Evolutionary conservation across 2,113 vertebrate genomes (phyloP), one percentile per base, ranked within the genome.

Genomic region (Cyphomyrus discorhynchus): DNA sequence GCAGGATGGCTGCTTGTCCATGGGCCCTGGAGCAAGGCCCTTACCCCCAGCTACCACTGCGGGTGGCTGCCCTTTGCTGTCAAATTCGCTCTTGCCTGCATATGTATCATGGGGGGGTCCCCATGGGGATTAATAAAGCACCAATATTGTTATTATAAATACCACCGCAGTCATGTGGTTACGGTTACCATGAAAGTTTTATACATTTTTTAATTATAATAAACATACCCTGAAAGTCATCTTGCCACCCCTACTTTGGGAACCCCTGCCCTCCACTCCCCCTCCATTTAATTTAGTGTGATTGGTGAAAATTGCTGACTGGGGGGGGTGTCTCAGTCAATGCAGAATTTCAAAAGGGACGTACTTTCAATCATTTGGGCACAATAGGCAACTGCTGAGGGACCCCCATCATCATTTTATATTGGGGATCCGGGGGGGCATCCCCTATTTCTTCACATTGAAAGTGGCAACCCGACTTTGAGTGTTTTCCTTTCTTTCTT

Each of bases 21-120:
- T 8, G 56, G 1, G 21, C 56, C 56, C 56, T 24, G 19, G 56
- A 9, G 0, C 56, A 58, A 58, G 53, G 21, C 53, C 21, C 21
- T 2, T 24, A 56, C 53, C 19, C 53, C 53, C 53, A 56, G 53
- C 53, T 24, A 19, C 1, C 6, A 58, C n/a, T 27, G 24, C 9
- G 3, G 62, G n/a, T 66, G 62, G n/a, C n/a, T 66, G n/a, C 62
- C 56, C 21, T 24, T 58, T 58, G 53, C 53, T 24, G 21, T 24
- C 9, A 66, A 10, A 1, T 9, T 27, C 2, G 3, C n/a, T 66
- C 24, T 66, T 10, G 9, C 62, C 62, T 27, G 7, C 62, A 66
- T 91, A 90, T 89, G 93, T 91, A 91, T 91, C 91, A 88, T 82
- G 62, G 4, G 50, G 15, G 50, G 52, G 52, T 53, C 52, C 17